Percentiles rank a stretch among this genome's conserved stretches.
Evolutionary conservation across 2,797 vertebrate genomes (phyloP).

Genomic region (Spinus olivaceus): DNA sequence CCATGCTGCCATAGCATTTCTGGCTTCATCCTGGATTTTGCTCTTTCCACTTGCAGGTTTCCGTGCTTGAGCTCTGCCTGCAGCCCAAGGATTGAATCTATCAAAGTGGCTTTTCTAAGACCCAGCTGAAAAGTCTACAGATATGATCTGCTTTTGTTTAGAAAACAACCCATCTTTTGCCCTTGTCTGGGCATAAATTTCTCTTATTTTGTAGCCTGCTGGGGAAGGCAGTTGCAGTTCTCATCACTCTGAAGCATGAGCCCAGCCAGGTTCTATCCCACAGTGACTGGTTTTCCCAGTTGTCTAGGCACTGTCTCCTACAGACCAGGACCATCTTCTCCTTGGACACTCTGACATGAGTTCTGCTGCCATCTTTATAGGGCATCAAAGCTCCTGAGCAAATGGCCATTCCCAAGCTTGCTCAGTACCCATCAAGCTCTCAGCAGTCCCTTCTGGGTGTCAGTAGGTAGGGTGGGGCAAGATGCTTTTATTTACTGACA

Average conservation of each 20-base stretch:
- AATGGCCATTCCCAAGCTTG: not conserved
- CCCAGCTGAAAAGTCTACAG: not conserved
- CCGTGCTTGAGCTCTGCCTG: not conserved
- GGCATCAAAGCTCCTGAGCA: not conserved
- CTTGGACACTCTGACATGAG: not conserved
- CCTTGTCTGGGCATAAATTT: not conserved
- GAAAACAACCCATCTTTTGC: not conserved
- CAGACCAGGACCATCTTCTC: not conserved
- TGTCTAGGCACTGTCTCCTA: not conserved
- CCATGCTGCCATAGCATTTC: not conserved
- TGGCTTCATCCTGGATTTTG: not conserved
- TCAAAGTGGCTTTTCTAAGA: not conserved
- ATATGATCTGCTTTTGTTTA: not conserved
- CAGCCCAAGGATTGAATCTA: not conserved
- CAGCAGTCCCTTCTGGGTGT: not conserved
- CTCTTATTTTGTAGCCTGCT: not conserved
- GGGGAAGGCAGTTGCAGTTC: not conserved
- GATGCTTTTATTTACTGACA: not conserved
- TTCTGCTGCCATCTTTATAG: not conserved
- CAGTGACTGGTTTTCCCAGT: not conserved
- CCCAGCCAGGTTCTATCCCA: not conserved
- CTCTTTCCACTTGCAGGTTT: not conserved
- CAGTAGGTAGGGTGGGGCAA: not conserved
- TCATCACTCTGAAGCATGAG: not conserved
- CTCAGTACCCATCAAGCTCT: not conserved